Evolutionary conservation across 2,888 invertebrate species (phyloP).

Genomic region (Nephrotoma guestfalica): DNA sequence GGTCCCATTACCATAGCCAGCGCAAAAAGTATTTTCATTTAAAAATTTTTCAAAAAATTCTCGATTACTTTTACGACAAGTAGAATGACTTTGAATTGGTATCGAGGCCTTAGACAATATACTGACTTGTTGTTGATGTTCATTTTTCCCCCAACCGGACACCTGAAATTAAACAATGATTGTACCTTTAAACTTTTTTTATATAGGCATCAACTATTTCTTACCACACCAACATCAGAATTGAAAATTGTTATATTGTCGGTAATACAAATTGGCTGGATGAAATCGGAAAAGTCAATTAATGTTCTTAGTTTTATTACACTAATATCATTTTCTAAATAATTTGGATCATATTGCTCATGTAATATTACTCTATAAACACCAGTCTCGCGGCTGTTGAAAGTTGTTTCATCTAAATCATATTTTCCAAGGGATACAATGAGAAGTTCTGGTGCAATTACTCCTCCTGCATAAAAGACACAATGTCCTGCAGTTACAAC

Average conservation of each 20-base stretch:
- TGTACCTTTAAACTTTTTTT: background rate
- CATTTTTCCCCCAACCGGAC: constrained; percentile 30
- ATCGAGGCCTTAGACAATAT: constrained; percentile 20
- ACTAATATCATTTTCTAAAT: constrained; percentile 23
- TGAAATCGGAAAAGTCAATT: constrained; percentile 11
- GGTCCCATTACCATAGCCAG: constrained; percentile 18
- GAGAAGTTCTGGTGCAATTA: background rate
- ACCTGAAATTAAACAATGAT: background rate
- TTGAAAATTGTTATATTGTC: background rate
- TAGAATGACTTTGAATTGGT: constrained; percentile 22
- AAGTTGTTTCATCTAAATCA: background rate
- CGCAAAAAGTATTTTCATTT: constrained; percentile 11
- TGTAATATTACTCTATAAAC: constrained; percentile 9
- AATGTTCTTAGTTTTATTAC: constrained; percentile 24
- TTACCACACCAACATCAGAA: background rate
- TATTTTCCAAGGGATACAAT: background rate
- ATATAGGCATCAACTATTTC: background rate
- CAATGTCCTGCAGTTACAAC: background rate
- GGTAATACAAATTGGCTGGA: background rate
- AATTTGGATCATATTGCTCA: constrained; percentile 4
- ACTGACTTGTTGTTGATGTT: constrained; percentile 11
- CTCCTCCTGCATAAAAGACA: background rate
- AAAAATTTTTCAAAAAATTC: constrained; percentile 12
- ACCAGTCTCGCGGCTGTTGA: constrained; percentile 21
- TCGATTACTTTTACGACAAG: constrained; percentile 18